Base-by-base conservation (phyloP, 2,113 vertebrate genomes). In the Ophiodon elongatus region DNA sequence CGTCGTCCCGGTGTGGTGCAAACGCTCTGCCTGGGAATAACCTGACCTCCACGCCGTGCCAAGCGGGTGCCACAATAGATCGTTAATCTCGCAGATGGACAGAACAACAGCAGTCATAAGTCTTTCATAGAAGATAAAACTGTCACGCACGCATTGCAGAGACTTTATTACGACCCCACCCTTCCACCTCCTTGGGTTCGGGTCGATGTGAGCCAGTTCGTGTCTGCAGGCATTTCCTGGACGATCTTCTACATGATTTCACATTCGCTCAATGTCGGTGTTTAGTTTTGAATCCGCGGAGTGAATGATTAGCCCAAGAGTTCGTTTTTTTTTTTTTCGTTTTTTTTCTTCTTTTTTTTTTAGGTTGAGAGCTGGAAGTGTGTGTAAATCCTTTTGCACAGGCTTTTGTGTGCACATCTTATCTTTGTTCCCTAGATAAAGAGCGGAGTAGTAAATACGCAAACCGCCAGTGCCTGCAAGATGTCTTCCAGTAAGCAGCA, bases 341-440 rank as follows among this genome's bases (percentile, higher is more conserved):
- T 84, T 74, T 83, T 82, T 73, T 84, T 84, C 82, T 50, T 8
- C 2, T 62, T 43, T 80, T 84, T 74, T 86, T 82, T 84, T 92
- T 81, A 83, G 57, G 27, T 45, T 76, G 45, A 73, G n/a, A n/a
- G n/a, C 50, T 83, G 66, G 35, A 81, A 41, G 82, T 54, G 52
- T 56, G 78, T 75, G 54, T 84, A 69, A 75, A 82, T 85, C 85
- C 69, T 65, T 75, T 62, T 84, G 80, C 63, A 60, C 33, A 57
- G 52, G 41, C 76, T 63, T 82, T 73, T 92, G 88, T 94, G 1
- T 93, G 89, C 87, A 88, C 84, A 85, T 79, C 87, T 89, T 89
- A 92, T 91, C 88, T 89, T 3, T 80, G 85, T 86, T 76, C 85
- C 79, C 21, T 6, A 85, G 90, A 92, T 93, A 94, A 93, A 75